phyloP scores from a whole-genome alignment of 1,140 invertebrate species.

The Brachionus calyciflorus region DNA sequence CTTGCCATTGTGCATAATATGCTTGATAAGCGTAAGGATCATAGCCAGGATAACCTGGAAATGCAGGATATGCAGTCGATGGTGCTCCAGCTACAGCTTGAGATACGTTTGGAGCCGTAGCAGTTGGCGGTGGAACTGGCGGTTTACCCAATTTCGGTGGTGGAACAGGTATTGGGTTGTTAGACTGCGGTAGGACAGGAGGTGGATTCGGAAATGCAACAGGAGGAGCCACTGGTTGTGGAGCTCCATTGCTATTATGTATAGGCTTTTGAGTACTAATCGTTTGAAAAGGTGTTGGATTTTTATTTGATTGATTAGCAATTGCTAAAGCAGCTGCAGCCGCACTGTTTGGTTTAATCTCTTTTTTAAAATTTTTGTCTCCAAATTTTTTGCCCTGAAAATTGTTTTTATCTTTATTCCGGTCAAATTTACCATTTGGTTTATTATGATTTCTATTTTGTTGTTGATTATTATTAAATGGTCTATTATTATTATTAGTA shows the following conservation, averaged over 20 bases:
- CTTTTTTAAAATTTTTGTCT: neutral
- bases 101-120: neutral
- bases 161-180: neutral
- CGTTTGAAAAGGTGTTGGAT: neutral
- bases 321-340: conserved; percentile 21
- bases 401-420: neutral
- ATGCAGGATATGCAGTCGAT: neutral
- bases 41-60: neutral
- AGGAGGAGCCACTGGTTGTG: neutral
- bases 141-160: neutral
- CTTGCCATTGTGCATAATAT: conserved; percentile 32
- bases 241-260: no score
- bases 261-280: neutral
- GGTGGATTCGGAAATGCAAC: no score
- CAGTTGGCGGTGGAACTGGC: neutral
- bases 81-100: no score
- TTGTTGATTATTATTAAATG: no score
- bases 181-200: no score
- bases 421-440: neutral
- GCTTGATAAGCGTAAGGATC: neutral
- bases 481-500: no score
- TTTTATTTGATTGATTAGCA: conserved; percentile 14
- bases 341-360: conserved; percentile 34
- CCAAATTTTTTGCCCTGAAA: neutral
- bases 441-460: no score